These are phyloP conservation scores for Ormyrus nitidulus DNA, from an alignment of 2,888 invertebrate species.

Conservation along the genomic window DNA sequence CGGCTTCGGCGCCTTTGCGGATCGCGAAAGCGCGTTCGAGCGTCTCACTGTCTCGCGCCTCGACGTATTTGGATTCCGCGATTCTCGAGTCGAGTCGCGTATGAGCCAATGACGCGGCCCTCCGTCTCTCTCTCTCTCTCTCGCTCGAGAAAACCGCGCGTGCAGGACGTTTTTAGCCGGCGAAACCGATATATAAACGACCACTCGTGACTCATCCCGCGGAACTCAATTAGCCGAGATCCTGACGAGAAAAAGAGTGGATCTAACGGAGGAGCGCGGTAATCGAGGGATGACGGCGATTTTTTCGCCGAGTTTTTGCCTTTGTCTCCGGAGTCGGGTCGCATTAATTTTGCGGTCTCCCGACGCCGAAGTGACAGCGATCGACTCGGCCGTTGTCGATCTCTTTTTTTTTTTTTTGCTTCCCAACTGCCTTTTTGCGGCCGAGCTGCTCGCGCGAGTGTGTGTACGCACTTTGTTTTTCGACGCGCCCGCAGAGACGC, in stretches of 20 bases:
- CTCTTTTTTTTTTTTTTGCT: background rate
- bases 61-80: constrained; percentile 59
- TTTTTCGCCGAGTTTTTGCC: background rate
- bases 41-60: background rate
- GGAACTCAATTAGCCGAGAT: constrained; percentile 51
- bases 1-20: background rate
- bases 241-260: too few species aligned
- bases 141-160: constrained; percentile 15
- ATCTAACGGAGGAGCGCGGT: background rate
- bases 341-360: constrained; percentile 44
- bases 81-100: constrained; percentile 61
- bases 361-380: constrained; percentile 21
- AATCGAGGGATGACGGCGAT: background rate
- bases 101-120: constrained; percentile 46
- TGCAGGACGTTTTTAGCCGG: constrained; percentile 46
- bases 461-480: constrained; percentile 10
- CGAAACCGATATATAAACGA: constrained; percentile 22
- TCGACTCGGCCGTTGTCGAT: background rate
- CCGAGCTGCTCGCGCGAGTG: background rate
- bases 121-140: background rate
- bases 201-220: constrained; percentile 42
- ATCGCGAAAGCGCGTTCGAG: background rate
- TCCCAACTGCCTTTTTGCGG: background rate
- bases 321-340: constrained; percentile 8
- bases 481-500: background rate